These are phyloP conservation scores for Menura novaehollandiae DNA, from an alignment of 2,113 vertebrate species.

Conservation along the genomic window DNA sequence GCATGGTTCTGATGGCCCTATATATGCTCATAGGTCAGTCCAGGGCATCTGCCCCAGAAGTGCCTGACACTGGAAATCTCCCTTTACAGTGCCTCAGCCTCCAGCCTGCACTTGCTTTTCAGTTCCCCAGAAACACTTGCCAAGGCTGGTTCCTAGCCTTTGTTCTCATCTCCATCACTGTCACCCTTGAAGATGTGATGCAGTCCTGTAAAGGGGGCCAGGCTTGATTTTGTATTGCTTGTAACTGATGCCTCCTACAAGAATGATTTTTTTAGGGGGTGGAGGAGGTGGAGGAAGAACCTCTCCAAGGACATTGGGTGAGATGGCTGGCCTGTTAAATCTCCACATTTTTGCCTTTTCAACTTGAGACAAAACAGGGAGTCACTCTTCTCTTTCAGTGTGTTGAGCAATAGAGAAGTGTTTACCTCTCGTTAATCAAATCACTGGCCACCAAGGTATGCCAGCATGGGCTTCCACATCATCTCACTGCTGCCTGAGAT, in stretches of 20 bases:
- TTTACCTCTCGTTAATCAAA: neutral
- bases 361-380: neutral
- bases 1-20: neutral
- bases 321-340: neutral
- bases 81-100: rapidly evolving
- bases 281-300: neutral
- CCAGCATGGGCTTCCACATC: neutral
- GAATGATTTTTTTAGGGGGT: neutral
- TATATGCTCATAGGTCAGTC: neutral
- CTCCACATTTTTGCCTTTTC: neutral
- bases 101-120: neutral
- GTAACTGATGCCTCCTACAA: neutral
- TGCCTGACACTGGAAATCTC: neutral
- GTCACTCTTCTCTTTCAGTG: neutral
- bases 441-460: neutral
- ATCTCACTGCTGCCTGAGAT: neutral
- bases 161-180: neutral
- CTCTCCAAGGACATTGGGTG: too few relatives aligned
- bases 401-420: neutral
- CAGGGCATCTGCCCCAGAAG: neutral
- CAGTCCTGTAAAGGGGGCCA: neutral
- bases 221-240: neutral
- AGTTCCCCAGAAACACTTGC: neutral
- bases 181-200: neutral
- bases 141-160: neutral